Evolutionary conservation across 92 coral and sea anemone species (phyloP), one percentile per base, ranked within the genome.

Genomic region (Palythoa grandiflora): DNA sequence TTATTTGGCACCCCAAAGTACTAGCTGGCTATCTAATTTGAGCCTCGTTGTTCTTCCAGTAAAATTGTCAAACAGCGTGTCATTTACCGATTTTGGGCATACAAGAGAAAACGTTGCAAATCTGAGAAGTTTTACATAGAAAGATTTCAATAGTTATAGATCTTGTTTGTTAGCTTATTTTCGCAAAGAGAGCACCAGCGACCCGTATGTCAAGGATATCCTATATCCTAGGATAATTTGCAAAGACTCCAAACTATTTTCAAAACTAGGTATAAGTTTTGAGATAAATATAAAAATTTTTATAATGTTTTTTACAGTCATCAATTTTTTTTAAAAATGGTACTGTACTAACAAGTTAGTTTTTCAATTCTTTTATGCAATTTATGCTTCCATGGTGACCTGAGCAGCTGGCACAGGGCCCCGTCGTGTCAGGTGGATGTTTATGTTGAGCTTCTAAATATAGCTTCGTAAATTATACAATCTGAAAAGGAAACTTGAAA

Each of bases 391-490:
- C 86, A 81, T 81, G 86, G 86, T 68, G 10, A 81, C 75, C 8
- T 47, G 61, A 65, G 75, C 86, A 81, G 75, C 86, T 81, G 86
- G 86, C 85, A 70, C 61, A n/a, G 21, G 75, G 75, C 75, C 75
- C 16, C 51, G 28, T n/a, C 37, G 70, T 63, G 76, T 81, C 86
- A 81, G 86, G 86, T 81, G 86, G 86, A 75, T 81, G 86, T 66
- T 81, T 63, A 70, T 65, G 37, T 80, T 74, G 85, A 38, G 72
- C 75, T 81, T 71, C 86, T 81, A 81, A 81, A 81, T 65, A 81
- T 81, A 81, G 74, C 47, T 66, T 61, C 40, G 60, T 66, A 44
- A 81, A 66, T n/a, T 63, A 65, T 66, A 71, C 75, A 81, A 66
- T 81, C 86, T 50, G 37, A 59, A 16, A 65, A 39, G 59, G 74